These are phyloP conservation scores for Trematocara nigrifrons DNA, from an alignment of 2,113 vertebrate species.

Conservation along the genomic window DNA sequence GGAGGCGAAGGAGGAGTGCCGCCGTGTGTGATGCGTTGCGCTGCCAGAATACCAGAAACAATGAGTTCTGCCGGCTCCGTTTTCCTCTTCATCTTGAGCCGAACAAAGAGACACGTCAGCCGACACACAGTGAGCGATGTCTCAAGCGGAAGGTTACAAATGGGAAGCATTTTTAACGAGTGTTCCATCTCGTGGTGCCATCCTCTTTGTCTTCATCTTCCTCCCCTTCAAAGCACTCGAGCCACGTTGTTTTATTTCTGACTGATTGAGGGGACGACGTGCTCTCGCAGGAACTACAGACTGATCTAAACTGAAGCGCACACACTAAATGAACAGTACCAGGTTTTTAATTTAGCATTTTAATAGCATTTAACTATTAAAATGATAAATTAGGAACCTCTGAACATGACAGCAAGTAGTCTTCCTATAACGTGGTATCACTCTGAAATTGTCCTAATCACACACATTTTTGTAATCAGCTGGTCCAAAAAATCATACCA, in stretches of 20 bases:
- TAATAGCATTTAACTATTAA: background rate
- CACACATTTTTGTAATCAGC: background rate
- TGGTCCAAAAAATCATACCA: background rate
- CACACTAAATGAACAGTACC: background rate
- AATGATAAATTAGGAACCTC: background rate
- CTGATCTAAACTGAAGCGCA: background rate
- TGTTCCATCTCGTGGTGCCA: background rate
- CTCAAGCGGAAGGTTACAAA: constrained; percentile 3
- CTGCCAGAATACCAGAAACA: constrained; percentile 29
- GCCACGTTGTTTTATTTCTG: constrained; percentile 25
- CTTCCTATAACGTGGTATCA: background rate
- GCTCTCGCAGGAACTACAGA: background rate
- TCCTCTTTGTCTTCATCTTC: constrained; percentile 4
- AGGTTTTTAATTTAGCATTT: background rate
- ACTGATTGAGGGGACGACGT: background rate
- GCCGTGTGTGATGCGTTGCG: background rate
- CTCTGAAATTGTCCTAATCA: background rate
- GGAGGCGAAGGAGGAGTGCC: background rate
- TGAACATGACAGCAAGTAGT: background rate
- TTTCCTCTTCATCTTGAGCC: background rate
- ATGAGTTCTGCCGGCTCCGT: constrained; percentile 10
- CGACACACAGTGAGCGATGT: background rate
- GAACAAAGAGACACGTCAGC: background rate
- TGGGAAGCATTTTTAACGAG: constrained; percentile 35
- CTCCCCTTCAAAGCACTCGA: background rate